These are phyloP conservation scores for Gallirallus australis DNA, from an alignment of 2,797 vertebrate genomes.

Conservation along the genomic window DNA sequence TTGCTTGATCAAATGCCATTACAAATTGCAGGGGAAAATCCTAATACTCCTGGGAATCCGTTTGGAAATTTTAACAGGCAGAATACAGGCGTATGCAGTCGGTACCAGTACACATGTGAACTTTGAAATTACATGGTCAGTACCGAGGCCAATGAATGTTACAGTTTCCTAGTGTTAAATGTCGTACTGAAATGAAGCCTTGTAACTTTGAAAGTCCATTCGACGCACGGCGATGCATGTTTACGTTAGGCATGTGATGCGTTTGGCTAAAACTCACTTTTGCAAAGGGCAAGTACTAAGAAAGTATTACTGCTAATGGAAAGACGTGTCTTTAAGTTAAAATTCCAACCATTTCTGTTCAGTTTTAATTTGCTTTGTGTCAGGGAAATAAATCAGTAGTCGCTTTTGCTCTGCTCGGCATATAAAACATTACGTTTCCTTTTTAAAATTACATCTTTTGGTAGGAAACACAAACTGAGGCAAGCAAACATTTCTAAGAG, in stretches of 20 bases:
- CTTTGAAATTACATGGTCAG: constrained; percentile 63
- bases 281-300: constrained; percentile 74
- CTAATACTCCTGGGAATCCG: background rate
- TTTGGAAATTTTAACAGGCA: constrained; percentile 48
- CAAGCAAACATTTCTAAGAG: constrained; percentile 81
- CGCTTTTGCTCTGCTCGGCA: constrained; percentile 76
- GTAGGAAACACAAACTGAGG: constrained; percentile 81
- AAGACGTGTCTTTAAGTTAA: constrained; percentile 71
- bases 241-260: constrained; percentile 75
- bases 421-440: constrained; percentile 78
- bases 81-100: constrained; percentile 37
- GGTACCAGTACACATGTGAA: constrained; percentile 58
- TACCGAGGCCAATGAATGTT: constrained; percentile 43
- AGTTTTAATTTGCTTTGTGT: constrained; percentile 78
- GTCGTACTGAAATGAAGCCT: constrained; percentile 70
- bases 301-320: constrained; percentile 74
- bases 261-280: constrained; percentile 68
- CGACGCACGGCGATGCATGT: constrained; percentile 66
- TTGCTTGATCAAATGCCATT: constrained; percentile 37
- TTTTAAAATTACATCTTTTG: constrained; percentile 71
- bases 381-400: constrained; percentile 81
- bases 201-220: constrained; percentile 79
- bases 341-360: constrained; percentile 67
- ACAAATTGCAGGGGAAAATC: constrained; percentile 42
- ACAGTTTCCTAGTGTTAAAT: constrained; percentile 48